A percentile compares a stretch with the other conserved stretches of the same genome.
phyloP scores from a whole-genome alignment of 1,140 invertebrate species.

The Neoseiulus cucumeris region DNA sequence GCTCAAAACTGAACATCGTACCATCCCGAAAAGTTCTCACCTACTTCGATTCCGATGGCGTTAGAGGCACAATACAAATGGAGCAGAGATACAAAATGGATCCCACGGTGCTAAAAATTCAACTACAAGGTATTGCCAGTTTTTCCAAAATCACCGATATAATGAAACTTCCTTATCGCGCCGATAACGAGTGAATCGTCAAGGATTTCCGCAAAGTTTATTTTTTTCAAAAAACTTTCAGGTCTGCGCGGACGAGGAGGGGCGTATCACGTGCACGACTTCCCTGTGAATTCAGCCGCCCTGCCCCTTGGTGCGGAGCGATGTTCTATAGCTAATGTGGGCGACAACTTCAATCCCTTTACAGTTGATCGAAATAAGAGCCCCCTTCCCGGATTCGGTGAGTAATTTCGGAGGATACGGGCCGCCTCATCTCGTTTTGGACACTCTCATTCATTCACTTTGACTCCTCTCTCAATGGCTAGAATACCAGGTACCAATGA shows the following conservation, averaged over 20 bases:
- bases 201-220: too few relatives aligned
- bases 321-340: conserved; percentile 25
- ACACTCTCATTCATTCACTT: too few relatives aligned
- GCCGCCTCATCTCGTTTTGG: too few relatives aligned
- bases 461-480: too few relatives aligned
- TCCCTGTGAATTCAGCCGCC: conserved; percentile 28
- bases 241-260: conserved; percentile 32
- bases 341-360: conserved; percentile 34
- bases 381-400: conserved; percentile 21
- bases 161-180: too few relatives aligned
- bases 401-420: too few relatives aligned
- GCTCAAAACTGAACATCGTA: conserved; percentile 47
- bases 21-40: conserved; percentile 33
- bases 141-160: too few relatives aligned
- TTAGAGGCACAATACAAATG: conserved; percentile 45
- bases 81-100: conserved; percentile 61
- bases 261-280: conserved; percentile 33
- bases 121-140: conserved; percentile 36
- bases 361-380: conserved; percentile 23
- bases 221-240: too few relatives aligned
- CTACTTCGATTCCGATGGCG: conserved; percentile 51
- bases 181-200: too few relatives aligned
- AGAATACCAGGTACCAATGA: conserved; percentile 46
- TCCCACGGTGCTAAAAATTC: conserved; percentile 55
- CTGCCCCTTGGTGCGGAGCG: conserved; percentile 22